These are phyloP conservation scores for Triplophysa dalaica DNA, from an alignment of 2,113 vertebrate genomes.

Conservation along the genomic window DNA sequence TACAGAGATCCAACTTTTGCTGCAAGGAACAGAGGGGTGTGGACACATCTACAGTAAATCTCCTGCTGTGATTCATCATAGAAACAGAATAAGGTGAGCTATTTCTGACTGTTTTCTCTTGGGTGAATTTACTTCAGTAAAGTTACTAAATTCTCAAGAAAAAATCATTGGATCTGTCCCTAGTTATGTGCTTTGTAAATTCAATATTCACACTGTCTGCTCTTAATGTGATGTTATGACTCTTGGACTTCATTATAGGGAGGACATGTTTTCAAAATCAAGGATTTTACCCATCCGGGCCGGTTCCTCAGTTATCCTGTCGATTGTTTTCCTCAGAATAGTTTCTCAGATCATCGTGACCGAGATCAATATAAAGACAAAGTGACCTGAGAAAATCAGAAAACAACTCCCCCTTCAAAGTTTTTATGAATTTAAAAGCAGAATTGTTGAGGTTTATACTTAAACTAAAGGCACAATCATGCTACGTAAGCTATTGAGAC, in stretches of 20 bases:
- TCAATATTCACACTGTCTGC: too few species aligned
- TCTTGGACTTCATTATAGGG: neutral
- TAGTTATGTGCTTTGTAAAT: too few species aligned
- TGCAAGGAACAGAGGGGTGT: neutral
- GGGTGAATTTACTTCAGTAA: too few species aligned
- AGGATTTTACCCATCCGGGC: neutral
- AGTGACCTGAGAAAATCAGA: neutral
- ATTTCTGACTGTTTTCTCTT: too few species aligned
- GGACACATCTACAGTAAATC: neutral
- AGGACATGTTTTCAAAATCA: conserved; percentile 21
- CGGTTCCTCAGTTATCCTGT: neutral
- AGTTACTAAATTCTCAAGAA: too few species aligned
- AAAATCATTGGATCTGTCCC: too few species aligned
- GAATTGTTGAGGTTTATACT: too few species aligned
- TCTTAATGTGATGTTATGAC: too few species aligned
- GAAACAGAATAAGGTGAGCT: too few species aligned
- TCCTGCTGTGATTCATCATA: too few species aligned
- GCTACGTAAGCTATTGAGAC: too few species aligned
- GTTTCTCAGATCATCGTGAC: neutral
- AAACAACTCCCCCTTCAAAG: neutral
- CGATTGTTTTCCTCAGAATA: conserved; percentile 12
- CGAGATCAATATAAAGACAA: conserved; percentile 9
- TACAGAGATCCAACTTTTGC: neutral
- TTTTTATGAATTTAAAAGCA: neutral
- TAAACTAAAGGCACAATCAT: too few species aligned